phyloP scores from a whole-genome alignment of 2,113 vertebrate genomes.

The Thymallus thymallus region DNA sequence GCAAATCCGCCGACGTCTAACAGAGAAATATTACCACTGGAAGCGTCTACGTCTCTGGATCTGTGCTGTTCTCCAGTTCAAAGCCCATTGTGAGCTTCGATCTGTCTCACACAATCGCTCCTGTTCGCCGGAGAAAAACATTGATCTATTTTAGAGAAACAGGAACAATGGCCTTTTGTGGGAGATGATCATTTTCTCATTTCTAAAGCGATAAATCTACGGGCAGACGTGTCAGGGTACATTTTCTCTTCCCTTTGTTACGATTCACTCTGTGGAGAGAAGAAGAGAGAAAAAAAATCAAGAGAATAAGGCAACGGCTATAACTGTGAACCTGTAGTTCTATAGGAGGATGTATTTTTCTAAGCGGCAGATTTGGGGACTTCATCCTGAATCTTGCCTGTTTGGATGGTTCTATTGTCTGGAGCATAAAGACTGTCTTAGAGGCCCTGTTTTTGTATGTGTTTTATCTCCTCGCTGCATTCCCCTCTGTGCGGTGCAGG shows the following conservation, averaged over 20 bases:
- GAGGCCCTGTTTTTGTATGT: background rate
- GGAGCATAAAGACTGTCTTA: background rate
- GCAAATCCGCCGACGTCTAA: background rate
- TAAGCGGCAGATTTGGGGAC: background rate
- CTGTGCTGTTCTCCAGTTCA: constrained; percentile 23
- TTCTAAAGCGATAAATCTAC: constrained; percentile 20
- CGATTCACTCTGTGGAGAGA: constrained; percentile 9
- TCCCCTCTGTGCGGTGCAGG: background rate
- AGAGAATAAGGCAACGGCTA: background rate
- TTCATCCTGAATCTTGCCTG: background rate
- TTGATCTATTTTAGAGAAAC: constrained; percentile 43
- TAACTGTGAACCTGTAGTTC: background rate
- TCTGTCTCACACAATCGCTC: constrained; percentile 32
- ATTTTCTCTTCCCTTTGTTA: constrained; percentile 16
- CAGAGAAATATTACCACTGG: constrained; percentile 35
- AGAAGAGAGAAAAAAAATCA: too few species aligned
- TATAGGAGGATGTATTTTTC: background rate
- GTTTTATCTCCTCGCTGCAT: constrained; percentile 3
- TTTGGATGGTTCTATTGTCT: background rate
- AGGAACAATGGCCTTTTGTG: constrained; percentile 50
- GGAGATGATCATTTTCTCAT: constrained; percentile 37
- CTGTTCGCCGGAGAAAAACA: constrained; percentile 35
- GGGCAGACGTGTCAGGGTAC: constrained; percentile 8
- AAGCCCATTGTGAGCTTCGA: constrained; percentile 40
- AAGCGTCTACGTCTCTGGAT: constrained; percentile 24